Conservation (phyloP, 1,140 invertebrate species). For the Caenorhabditis briggsae region DNA sequence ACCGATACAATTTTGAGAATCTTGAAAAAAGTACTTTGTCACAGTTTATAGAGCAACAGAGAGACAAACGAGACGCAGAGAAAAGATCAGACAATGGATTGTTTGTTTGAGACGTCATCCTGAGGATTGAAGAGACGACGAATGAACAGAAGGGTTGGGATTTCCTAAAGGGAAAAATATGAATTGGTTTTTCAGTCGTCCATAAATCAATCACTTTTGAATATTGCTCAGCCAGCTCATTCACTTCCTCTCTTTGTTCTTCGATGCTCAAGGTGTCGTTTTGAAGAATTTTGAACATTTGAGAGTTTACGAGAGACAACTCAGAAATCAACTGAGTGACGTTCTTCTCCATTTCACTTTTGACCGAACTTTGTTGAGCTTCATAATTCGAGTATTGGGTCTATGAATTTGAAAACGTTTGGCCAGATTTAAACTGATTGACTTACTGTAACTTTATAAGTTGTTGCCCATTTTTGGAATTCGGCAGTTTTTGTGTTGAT, state of each 20-base stretch:
- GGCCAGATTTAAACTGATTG: not conserved
- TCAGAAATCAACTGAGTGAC: constrained; percentile 1
- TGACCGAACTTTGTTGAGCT: not conserved
- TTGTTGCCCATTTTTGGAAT: not conserved
- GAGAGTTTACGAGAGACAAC: not conserved
- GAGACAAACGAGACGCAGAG: not conserved
- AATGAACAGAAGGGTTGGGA: not conserved
- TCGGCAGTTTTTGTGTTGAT: not conserved
- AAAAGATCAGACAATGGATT: not conserved
- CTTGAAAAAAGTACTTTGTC: too few species aligned
- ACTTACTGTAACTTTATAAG: not conserved
- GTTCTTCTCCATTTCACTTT: constrained; percentile 9
- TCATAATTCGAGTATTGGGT: not conserved
- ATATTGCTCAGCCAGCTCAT: constrained; percentile 1
- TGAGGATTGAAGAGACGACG: not conserved
- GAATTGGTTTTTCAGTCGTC: not conserved
- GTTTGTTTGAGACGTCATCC: not conserved
- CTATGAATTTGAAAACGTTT: not conserved
- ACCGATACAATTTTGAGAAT: too few species aligned
- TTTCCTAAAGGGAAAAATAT: not conserved
- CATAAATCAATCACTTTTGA: not conserved
- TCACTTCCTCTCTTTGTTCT: constrained; percentile 15
- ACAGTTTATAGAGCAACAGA: not conserved
- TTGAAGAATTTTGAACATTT: not conserved
- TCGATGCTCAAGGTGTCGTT: not conserved